These are phyloP conservation scores for Ditylenchus weischeri DNA, from an alignment of 2,888 invertebrate genomes.

Conservation along the genomic window DNA sequence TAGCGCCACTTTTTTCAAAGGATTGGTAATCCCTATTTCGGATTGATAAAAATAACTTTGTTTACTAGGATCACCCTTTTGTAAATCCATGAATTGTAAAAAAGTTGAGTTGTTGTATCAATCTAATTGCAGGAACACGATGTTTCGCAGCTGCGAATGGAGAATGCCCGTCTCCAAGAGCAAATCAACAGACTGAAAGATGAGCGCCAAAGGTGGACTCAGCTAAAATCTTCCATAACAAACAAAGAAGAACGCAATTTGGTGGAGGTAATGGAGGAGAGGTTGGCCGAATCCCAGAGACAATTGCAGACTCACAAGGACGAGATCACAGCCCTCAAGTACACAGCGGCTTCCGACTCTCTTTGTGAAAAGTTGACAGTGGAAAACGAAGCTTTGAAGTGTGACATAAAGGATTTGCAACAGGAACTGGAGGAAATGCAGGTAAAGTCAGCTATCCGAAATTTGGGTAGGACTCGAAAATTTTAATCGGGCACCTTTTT, in stretches of 20 bases:
- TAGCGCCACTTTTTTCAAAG: neutral
- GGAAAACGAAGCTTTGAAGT: slow-evolving; percentile 73
- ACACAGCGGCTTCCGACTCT: slow-evolving; percentile 14
- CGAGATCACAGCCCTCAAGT: slow-evolving; percentile 5
- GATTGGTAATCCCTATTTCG: no score
- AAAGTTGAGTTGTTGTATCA: no score
- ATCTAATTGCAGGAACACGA: slow-evolving; percentile 57
- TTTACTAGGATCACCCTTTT: no score
- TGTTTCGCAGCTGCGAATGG: slow-evolving; percentile 61
- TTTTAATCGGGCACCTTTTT: no score
- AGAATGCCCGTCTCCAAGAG: slow-evolving; percentile 47
- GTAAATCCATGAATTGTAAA: no score
- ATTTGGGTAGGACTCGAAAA: no score
- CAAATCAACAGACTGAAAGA: slow-evolving; percentile 24
- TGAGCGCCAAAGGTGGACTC: slow-evolving; percentile 37
- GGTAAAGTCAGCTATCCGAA: slow-evolving; percentile 59
- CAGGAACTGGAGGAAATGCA: slow-evolving; percentile 99
- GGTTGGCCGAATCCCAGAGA: neutral
- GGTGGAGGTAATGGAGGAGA: slow-evolving; percentile 18
- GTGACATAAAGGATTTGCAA: slow-evolving; percentile 84
- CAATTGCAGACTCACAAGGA: neutral
- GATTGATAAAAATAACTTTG: no score
- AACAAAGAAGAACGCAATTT: slow-evolving; percentile 37
- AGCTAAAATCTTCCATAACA: slow-evolving; percentile 28
- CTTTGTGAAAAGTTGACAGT: slow-evolving; percentile 62